phyloP scores from a whole-genome alignment of 2,113 vertebrate species.

The Nansenia antarctica region DNA sequence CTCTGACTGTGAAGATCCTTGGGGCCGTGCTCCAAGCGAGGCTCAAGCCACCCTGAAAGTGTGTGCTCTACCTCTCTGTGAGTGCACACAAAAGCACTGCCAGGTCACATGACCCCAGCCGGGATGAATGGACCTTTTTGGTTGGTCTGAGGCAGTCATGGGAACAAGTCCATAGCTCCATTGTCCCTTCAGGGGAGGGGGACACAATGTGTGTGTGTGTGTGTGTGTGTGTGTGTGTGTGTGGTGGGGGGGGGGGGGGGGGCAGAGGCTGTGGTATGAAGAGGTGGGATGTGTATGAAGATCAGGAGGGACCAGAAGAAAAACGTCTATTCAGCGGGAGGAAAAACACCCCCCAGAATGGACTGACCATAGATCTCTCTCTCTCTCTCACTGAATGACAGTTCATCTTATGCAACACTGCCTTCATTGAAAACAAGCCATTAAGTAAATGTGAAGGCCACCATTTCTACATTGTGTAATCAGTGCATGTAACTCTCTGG shows the following conservation, averaged over 20 bases:
- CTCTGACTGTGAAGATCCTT: conserved; percentile 43
- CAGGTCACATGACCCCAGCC: conserved; percentile 51
- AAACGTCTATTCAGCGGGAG: conserved; percentile 67
- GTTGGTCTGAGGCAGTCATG: conserved; percentile 59
- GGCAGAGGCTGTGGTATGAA: conserved; percentile 4
- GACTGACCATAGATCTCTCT: conserved; percentile 57
- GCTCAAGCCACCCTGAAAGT: conserved; percentile 46
- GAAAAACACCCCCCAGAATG: conserved; percentile 52
- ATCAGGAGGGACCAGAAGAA: conserved; percentile 40
- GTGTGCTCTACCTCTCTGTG: neutral
- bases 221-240: too few relatives aligned
- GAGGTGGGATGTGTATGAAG: conserved; percentile 41
- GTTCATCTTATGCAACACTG: conserved; percentile 45
- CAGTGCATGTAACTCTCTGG: conserved; percentile 24
- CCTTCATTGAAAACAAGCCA: conserved; percentile 22
- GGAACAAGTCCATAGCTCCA: conserved; percentile 57
- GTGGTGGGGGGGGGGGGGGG: neutral
- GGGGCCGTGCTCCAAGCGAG: conserved; percentile 18
- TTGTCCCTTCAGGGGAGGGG: conserved; percentile 45
- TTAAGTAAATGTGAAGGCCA: conserved; percentile 5
- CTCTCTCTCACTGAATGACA: conserved; percentile 33
- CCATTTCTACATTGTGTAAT: conserved; percentile 36
- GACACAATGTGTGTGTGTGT: too few relatives aligned
- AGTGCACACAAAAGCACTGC: conserved; percentile 51
- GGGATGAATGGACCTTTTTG: conserved; percentile 54